Evolutionary conservation across 1,140 invertebrate genomes (phyloP), one percentile per base, ranked within the genome.

Genomic region (silkworm (Bombyx mori)): DNA sequence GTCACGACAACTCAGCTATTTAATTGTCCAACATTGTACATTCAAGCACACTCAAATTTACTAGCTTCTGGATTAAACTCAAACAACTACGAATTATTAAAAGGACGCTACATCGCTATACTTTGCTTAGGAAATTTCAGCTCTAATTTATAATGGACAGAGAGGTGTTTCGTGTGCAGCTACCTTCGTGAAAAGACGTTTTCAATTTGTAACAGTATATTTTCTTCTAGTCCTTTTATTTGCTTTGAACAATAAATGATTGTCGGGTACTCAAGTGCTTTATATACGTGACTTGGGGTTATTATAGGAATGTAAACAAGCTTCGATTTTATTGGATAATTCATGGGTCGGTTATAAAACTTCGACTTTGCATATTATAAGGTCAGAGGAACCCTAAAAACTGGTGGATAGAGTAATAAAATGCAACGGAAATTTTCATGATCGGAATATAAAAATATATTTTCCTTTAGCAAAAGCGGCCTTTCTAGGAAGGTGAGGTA

Each of bases 201-300:
- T 65, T 68, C 62, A 62, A 60, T 65, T 56, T 68, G 65, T 69
- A 57, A 68, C 59, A 68, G 63, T 70, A 70, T 66, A 68, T 74
- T 62, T 75, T 69, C 66, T 66, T 68, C 65, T 54, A 67, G 71
- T 75, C 77, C 75, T 82, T 83, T 78, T 78, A 78, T 71, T 75
- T 76, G 75, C 71, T 74, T 72, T 73, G 69, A 77, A 80, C 75
- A 84, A 84, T 84, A 82, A 86, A 82, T 78, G 72, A 65, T 66
- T 73, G 71, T 80, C 63, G 58, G 68, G 63, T 74, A 73, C 61
- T 63, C 58, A 68, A 71, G 66, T 75, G 70, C 73, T 66, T 76
- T 71, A 71, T 71, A 70, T 68, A 73, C 68, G 65, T 70, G 68
- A 70, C 65, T 70, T 57, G 43, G 59, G 56, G 55, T 63, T 71